phyloP scores from a whole-genome alignment of 2,888 invertebrate species.

The Epistrophe eligans region DNA sequence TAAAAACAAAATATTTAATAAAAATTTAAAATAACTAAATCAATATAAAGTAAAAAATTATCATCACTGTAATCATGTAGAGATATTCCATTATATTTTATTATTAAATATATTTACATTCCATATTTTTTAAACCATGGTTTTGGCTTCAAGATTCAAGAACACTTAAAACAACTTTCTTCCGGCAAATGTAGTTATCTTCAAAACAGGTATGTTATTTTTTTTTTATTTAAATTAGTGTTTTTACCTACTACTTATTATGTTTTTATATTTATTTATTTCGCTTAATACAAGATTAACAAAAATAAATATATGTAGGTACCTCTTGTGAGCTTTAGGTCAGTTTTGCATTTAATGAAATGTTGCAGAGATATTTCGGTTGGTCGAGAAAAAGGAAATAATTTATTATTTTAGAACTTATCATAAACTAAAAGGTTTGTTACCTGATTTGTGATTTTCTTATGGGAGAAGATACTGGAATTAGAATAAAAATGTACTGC shows the following conservation, averaged over 20 bases:
- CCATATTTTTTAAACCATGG: slow-evolving; percentile 67
- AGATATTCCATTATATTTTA: slow-evolving; percentile 75
- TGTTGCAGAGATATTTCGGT: too few species aligned
- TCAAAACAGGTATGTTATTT: background rate
- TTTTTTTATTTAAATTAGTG: background rate
- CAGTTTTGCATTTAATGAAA: too few species aligned
- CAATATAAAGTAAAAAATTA: slow-evolving; percentile 53
- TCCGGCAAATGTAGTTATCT: background rate
- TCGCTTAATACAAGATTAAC: too few species aligned
- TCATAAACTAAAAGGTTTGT: too few species aligned
- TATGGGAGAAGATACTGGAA: too few species aligned
- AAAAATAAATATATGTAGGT: too few species aligned
- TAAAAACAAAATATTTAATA: slow-evolving; percentile 40
- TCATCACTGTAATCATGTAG: slow-evolving; percentile 76
- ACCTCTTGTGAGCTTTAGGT: too few species aligned
- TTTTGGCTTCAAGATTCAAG: slow-evolving; percentile 7
- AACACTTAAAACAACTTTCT: background rate
- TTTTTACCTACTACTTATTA: background rate
- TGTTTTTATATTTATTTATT: too few species aligned
- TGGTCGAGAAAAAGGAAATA: too few species aligned
- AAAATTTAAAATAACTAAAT: slow-evolving; percentile 36
- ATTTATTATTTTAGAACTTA: too few species aligned
- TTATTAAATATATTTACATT: slow-evolving; percentile 76
- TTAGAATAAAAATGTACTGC: too few species aligned
- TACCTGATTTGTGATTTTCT: too few species aligned